Base-by-base conservation (phyloP, 1,140 invertebrate genomes). In the Mya arenaria region DNA sequence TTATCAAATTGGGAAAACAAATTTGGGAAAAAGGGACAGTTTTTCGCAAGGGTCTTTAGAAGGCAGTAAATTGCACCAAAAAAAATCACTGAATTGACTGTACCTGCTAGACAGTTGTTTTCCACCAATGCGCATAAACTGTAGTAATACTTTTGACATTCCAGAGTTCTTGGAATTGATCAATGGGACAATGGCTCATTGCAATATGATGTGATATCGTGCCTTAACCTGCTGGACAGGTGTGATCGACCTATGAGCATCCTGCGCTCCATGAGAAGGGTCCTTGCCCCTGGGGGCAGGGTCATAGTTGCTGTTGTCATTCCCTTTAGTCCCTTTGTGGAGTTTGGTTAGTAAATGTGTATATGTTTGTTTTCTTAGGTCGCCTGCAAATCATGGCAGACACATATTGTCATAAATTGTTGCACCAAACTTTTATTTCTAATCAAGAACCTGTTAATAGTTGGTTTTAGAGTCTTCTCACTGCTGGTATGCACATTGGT, bases 321-420 rank as follows among this genome's bases (percentile, higher is more conserved):
- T 48, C 98, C 98, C 17, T 97, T 97, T 91, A 95, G 95, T 84
- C 96, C 97, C 13, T 99, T 97, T 91, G 97, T 98, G 0, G 98
- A 99, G 94, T 95, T 94, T 87, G 85, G 90, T 90, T 84, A 84
- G 87, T 86, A 68, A 66, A 15, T 25, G 13, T 73, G 0, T 37
- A 17, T 23, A 34, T 17, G 15, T 25, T 17, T 17, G 1, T 23
- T 8, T 52, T 10, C 19, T 10, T 44, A 10, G 10, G 19, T 19
- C 41, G 19, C 10, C 41, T 52, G 48, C 19, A n/a, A n/a, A n/a
- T 52, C 25, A 52, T 10, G 19, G 10, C 19, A 44, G 19, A 44
- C 10, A 10, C 41, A 10, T 44, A 44, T 44, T 10, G 41, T 44
- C 10, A 44, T 10, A 44, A 10, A 44, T 44, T 10, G 10, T 44